A percentile compares a stretch with the other conserved stretches of the same genome.
Conservation (phyloP, 1,140 invertebrate species). For the Maniola jurtina region DNA sequence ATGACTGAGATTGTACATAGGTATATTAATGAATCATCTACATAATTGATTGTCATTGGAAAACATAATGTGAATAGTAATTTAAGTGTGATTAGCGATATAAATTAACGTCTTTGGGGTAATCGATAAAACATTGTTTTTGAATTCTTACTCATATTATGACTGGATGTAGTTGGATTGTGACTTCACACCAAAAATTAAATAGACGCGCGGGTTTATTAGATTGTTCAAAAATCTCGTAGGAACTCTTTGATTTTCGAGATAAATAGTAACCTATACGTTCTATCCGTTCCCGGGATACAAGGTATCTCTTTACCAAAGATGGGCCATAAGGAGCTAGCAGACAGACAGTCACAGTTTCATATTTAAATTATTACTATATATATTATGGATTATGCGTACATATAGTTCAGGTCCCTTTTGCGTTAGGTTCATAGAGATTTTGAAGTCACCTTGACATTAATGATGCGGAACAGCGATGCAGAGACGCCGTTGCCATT, state of each 20-base stretch:
- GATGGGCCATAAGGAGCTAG: too few relatives aligned
- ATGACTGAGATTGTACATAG: background rate
- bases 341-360: too few relatives aligned
- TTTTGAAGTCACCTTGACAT: slow-evolving; percentile 49
- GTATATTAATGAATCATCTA: background rate
- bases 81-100: background rate
- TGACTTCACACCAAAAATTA: background rate
- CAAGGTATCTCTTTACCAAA: too few relatives aligned
- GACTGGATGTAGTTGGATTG: too few relatives aligned
- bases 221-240: background rate
- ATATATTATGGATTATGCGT: too few relatives aligned
- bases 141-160: too few relatives aligned
- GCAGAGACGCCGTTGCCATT: slow-evolving; percentile 61
- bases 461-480: slow-evolving; percentile 63
- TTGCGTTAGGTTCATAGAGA: background rate
- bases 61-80: background rate
- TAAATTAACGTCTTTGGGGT: too few relatives aligned
- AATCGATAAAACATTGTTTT: background rate
- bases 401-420: background rate
- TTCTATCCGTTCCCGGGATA: too few relatives aligned
- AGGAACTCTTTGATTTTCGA: too few relatives aligned
- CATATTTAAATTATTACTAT: too few relatives aligned
- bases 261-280: too few relatives aligned
- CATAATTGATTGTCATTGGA: background rate
- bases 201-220: too few relatives aligned